phyloP scores from a whole-genome alignment of 1,140 invertebrate genomes.

The Drosophila kurseongensis region DNA sequence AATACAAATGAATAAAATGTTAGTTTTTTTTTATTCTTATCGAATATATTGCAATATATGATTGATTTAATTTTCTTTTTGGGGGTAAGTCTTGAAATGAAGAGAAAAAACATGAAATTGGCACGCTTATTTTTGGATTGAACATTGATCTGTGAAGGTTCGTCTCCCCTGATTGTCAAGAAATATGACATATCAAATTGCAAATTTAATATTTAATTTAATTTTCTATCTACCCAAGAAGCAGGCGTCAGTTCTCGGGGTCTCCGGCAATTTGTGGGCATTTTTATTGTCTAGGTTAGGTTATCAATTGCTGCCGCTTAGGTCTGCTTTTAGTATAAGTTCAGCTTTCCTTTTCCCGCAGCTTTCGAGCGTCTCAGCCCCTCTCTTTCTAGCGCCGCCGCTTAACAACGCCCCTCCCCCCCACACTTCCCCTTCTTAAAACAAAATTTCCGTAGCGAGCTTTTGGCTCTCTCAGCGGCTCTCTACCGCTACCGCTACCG shows the following conservation, averaged over 20 bases:
- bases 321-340: constrained; percentile 26
- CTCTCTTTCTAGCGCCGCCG: too few relatives aligned
- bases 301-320: constrained; percentile 29
- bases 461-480: constrained; percentile 17
- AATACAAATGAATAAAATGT: background rate
- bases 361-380: constrained; percentile 13
- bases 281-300: constrained; percentile 46
- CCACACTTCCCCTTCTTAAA: background rate
- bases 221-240: background rate
- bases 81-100: too few relatives aligned
- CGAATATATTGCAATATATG: too few relatives aligned
- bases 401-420: background rate
- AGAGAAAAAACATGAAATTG: too few relatives aligned
- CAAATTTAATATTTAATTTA: constrained; percentile 3
- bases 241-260: constrained; percentile 4
- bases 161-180: background rate
- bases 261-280: constrained; percentile 11
- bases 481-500: background rate
- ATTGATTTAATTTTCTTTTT: too few relatives aligned
- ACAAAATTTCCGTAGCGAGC: constrained; percentile 6
- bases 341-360: constrained; percentile 43
- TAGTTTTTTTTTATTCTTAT: too few relatives aligned
- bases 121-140: too few relatives aligned
- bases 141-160: too few relatives aligned
- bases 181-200: background rate